These are phyloP conservation scores for Myiotriccus ornatus DNA, from an alignment of 2,797 vertebrate species.

Conservation along the genomic window DNA sequence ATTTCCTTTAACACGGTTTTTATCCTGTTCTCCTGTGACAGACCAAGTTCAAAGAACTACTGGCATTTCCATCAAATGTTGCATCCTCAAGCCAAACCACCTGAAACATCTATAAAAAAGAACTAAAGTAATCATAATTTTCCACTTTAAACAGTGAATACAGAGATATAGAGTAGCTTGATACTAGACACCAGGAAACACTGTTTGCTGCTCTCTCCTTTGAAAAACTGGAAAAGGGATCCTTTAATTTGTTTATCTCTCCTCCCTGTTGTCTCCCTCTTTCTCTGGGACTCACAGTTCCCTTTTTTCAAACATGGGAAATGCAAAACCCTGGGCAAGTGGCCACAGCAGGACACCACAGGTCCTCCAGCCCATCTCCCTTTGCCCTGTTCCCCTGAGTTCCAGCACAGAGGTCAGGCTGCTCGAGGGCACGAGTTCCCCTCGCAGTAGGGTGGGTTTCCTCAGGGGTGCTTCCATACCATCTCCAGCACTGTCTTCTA, in stretches of 20 bases:
- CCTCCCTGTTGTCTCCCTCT: not conserved
- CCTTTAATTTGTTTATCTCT: not conserved
- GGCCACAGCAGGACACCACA: not conserved
- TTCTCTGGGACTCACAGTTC: not conserved
- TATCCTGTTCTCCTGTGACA: not conserved
- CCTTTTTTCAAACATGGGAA: not conserved
- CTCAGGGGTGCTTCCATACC: not conserved
- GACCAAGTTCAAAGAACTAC: not conserved
- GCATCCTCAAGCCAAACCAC: not conserved
- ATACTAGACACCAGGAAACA: not conserved
- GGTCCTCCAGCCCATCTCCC: not conserved
- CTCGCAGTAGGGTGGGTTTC: not conserved
- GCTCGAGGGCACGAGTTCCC: accelerated
- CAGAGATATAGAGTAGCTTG: not conserved
- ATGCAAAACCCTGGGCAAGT: not conserved
- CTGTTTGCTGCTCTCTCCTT: not conserved
- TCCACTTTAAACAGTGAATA: not conserved
- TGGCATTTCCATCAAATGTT: not conserved
- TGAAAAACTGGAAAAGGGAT: not conserved
- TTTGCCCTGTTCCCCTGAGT: not conserved
- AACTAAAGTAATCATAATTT: not conserved
- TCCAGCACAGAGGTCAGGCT: not conserved
- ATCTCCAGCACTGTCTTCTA: not conserved
- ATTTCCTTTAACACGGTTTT: not conserved
- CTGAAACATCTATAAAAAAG: not conserved